Base-by-base conservation (phyloP, 2,113 vertebrate genomes). In the Catharus minimus region DNA sequence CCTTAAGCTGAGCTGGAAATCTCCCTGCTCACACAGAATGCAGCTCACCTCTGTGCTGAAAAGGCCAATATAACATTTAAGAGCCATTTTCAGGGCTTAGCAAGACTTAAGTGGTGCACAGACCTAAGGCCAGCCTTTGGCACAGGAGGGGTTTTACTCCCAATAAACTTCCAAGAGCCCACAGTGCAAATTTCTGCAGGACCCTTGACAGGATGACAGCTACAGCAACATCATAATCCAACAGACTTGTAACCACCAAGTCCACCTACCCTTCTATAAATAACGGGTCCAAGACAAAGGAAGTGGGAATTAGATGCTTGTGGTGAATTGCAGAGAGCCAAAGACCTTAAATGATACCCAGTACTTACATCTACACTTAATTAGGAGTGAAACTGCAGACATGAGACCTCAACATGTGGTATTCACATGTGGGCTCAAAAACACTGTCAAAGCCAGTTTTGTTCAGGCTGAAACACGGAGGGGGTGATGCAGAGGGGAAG, bases 341-440 rank as follows among this genome's bases (percentile, higher is more conserved):
- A 91, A 82, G 93, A 62, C 94, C 87, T 96, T 91, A 84, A 58
- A 82, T 17, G 47, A 93, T 94, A 95, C 90, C 81, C 89, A 47
- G 50, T 77, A 93, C 93, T 95, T 95, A 94, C 90, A 95, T 89
- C 92, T 73, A 75, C 89, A 82, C 90, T 94, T 95, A 90, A 95
- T 94, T 94, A 96, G 93, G 93, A 95, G 83, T 62, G 92, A 95
- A 95, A 95, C 93, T 96, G 91, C 91, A 95, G 95, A 95, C 95
- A 96, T 46, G 88, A 96, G 94, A 91, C 89, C 93, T 96, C 95
- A 87, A 93, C 95, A 96, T 96, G 93, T 96, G 95, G 92, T 84
- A 90, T 85, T 96, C 95, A 95, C 95, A 90, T 96, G 96, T 84
- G 90, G 94, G 58, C 93, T 96, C 92, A 64, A 56, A 88, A 91